A percentile compares a stretch with the other conserved stretches of the same genome.
Evolutionary conservation across 2,888 invertebrate species (phyloP).

Genomic region (Drosophila antonietae): DNA sequence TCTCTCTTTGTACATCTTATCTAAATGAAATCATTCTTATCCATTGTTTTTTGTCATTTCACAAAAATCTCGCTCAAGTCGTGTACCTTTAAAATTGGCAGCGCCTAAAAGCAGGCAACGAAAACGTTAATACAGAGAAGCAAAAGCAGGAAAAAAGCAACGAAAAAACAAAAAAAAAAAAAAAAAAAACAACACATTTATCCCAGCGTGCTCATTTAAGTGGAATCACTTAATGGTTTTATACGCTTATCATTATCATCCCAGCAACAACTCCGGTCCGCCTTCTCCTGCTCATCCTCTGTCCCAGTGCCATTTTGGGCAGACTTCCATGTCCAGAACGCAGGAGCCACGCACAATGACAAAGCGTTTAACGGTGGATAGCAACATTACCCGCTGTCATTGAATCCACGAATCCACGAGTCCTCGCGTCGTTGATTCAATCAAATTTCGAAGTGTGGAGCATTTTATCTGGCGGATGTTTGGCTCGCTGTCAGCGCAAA

Average conservation of each 20-base stretch:
- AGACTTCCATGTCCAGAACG: slow-evolving; percentile 13
- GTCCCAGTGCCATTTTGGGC: slow-evolving; percentile 24
- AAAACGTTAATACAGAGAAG: slow-evolving; percentile 1
- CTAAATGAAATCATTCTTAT: not conserved
- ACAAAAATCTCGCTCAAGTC: not conserved
- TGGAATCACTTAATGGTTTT: slow-evolving; percentile 84
- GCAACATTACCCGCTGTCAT: slow-evolving; percentile 9
- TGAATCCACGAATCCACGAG: slow-evolving; percentile 9
- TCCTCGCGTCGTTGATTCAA: slow-evolving; percentile 59
- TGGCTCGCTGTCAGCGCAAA: slow-evolving; percentile 77
- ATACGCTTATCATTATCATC: slow-evolving; percentile 80
- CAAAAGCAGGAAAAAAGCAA: slow-evolving; percentile 9
- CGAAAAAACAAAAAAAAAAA: slow-evolving; percentile 20
- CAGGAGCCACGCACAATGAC: slow-evolving; percentile 40
- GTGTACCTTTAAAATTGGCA: slow-evolving; percentile 12
- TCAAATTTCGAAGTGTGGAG: slow-evolving; percentile 59
- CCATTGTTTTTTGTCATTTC: slow-evolving; percentile 18
- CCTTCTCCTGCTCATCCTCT: not conserved
- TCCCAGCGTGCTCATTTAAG: slow-evolving; percentile 81
- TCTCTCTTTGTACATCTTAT: not conserved
- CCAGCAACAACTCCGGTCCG: slow-evolving; percentile 23
- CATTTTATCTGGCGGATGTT: slow-evolving; percentile 75
- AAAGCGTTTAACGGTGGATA: slow-evolving; percentile 21
- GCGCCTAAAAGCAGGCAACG: slow-evolving; percentile 21
- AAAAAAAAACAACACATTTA: slow-evolving; percentile 41